Percentiles rank a stretch among this genome's conserved stretches.
Evolutionary conservation across 2,888 invertebrate genomes (phyloP).

Genomic region (Alloplasta piceator): DNA sequence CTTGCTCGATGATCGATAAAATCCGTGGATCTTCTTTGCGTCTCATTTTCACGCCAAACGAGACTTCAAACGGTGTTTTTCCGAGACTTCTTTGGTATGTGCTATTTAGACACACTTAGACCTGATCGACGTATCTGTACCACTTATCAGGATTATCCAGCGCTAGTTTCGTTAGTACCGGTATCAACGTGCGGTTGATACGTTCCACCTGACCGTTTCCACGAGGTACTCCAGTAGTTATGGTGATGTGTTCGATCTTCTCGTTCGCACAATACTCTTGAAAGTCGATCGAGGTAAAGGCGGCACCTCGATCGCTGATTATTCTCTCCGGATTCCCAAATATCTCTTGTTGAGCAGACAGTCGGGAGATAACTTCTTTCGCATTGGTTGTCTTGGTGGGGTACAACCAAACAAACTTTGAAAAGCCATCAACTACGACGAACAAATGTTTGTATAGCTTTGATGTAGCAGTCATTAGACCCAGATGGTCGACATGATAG

Average conservation of each 20-base stretch:
- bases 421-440: slow-evolving; percentile 73
- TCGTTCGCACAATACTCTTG: slow-evolving; percentile 38
- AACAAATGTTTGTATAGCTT: slow-evolving; percentile 75
- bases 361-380: slow-evolving; percentile 57
- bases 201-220: neutral
- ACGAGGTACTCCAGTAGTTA: slow-evolving; percentile 27
- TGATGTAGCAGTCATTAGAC: slow-evolving; percentile 72
- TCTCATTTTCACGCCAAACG: slow-evolving; percentile 11
- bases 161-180: slow-evolving; percentile 61
- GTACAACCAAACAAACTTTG: slow-evolving; percentile 75
- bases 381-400: slow-evolving; percentile 71
- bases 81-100: neutral
- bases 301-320: slow-evolving; percentile 67
- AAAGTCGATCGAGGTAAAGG: slow-evolving; percentile 61
- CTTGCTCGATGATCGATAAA: slow-evolving; percentile 54
- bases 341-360: slow-evolving; percentile 33
- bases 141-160: slow-evolving; percentile 15
- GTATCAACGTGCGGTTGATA: slow-evolving; percentile 27
- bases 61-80: slow-evolving; percentile 19
- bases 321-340: slow-evolving; percentile 58
- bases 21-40: slow-evolving; percentile 25
- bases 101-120: slow-evolving; percentile 11
- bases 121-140: slow-evolving; percentile 14
- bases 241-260: slow-evolving; percentile 62
- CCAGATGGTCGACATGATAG: slow-evolving; percentile 75